Base-by-base conservation (phyloP, 1,140 invertebrate genomes). In the Heliconius himera region DNA sequence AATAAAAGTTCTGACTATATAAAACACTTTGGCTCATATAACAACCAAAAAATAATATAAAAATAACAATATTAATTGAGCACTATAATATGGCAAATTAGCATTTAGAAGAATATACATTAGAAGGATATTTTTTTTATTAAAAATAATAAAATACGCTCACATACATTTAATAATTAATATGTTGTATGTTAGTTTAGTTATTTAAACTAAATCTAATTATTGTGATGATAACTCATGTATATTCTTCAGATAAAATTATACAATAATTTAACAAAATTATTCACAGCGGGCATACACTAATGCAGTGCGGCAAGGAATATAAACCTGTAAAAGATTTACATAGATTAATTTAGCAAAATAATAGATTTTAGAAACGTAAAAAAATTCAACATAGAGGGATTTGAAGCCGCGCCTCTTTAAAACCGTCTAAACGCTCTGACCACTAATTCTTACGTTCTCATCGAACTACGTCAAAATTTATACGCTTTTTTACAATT, bases 261-360 rank as follows among this genome's bases (percentile, higher is more conserved):
- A 16, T 66, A 66, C 1, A 18, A 66, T 20, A 77, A 13, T 72
- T 54, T 71, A 80, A 74, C n/a, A 73, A 76, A 26, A 56, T 87
- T 85, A 91, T 87, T 87, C 81, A 77, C 84, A 82, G 54, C 86
- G 93, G 41, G 96, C 96, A 82, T 96, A 96, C 29, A 97, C 95
- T 86, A 97, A 94, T 0, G 96, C 96, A 77, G 96, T 96, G 74
- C 97, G 95, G 91, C 95, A 95, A 13, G 97, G 97, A 84, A 96
- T 95, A 90, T 97, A 97, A 13, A 96, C 95, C 95, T 97, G 95
- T 77, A 98, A 95, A 97, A 95, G 97, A 99, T 82, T 79, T 76
- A 26, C 1, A 66, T 4, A 22, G 8, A 22, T 22, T 56, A n/a
- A 22, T 22, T 3, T n/a, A 9, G 13, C 13, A 16, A 46, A 16